A percentile compares a stretch with the other conserved stretches of the same genome.
Evolutionary conservation across 2,797 vertebrate genomes (phyloP).

Genomic region (Sebastes glaucus): DNA sequence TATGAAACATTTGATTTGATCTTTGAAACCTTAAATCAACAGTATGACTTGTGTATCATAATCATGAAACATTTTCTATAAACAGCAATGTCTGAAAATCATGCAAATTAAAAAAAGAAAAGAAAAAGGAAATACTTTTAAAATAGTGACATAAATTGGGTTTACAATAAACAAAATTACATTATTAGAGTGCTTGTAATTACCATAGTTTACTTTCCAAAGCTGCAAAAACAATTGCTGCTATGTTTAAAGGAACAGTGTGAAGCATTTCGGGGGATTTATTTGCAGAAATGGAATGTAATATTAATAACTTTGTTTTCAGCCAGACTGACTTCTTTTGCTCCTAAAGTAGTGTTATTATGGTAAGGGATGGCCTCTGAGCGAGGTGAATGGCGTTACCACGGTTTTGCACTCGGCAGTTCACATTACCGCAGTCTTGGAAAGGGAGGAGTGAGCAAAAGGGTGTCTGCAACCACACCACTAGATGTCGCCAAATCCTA

Average conservation of each 20-base stretch:
- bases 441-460: no score
- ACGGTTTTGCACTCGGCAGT: no score
- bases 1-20: not conserved
- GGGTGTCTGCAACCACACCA: no score
- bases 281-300: no score
- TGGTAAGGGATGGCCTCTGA: no score
- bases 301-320: no score
- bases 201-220: not conserved
- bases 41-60: not conserved
- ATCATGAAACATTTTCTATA: not conserved
- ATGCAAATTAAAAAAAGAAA: not conserved
- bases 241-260: no score
- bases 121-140: no score
- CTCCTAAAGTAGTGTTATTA: no score
- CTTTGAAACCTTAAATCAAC: not conserved
- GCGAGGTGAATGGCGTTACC: no score
- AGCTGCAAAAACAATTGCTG: not conserved
- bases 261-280: not conserved
- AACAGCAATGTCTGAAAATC: not conserved
- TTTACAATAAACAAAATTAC: not conserved
- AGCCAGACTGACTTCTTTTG: rapidly evolving
- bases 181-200: not conserved
- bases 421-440: not conserved
- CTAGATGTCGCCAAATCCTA: no score
- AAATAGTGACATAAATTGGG: not conserved